Percentiles rank a stretch among this genome's conserved stretches.
phyloP scores from a whole-genome alignment of 2,888 invertebrate species.

The Elgonia sp. region DNA sequence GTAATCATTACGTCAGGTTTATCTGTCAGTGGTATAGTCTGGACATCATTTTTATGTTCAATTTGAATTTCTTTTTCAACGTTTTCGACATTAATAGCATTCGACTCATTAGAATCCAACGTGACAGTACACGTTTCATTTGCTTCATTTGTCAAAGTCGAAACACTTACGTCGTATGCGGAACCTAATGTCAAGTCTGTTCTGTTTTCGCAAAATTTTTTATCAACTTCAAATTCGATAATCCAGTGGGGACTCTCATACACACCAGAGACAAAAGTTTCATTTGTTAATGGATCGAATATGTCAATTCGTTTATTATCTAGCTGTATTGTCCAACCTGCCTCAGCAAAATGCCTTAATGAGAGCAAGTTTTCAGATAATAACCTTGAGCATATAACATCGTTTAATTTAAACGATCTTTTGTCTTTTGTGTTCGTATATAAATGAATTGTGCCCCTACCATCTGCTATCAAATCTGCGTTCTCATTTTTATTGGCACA shows the following conservation, averaged over 20 bases:
- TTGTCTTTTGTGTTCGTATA: background rate
- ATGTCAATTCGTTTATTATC: constrained; percentile 16
- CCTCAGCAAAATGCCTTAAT: constrained; percentile 9
- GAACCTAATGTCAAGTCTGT: too few relatives aligned
- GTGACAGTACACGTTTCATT: too few relatives aligned
- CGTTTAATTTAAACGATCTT: background rate
- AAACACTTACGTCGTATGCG: too few relatives aligned
- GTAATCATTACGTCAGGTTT: too few relatives aligned
- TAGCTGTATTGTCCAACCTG: background rate
- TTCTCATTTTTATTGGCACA: constrained; percentile 28
- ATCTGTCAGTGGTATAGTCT: too few relatives aligned
- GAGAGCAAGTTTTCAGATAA: constrained; percentile 11
- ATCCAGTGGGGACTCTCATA: constrained; percentile 40
- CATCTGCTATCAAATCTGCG: constrained; percentile 16
- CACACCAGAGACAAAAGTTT: background rate
- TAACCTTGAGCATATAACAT: constrained; percentile 13
- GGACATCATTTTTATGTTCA: too few relatives aligned
- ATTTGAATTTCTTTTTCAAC: too few relatives aligned
- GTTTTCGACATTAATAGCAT: too few relatives aligned
- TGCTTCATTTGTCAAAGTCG: too few relatives aligned
- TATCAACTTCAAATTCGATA: background rate
- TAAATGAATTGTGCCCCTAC: constrained; percentile 5
- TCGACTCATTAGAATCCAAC: too few relatives aligned
- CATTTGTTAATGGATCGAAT: background rate
- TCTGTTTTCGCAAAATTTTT: too few relatives aligned